phyloP scores from a whole-genome alignment of 2,113 vertebrate species.

The Phaethornis superciliosus region DNA sequence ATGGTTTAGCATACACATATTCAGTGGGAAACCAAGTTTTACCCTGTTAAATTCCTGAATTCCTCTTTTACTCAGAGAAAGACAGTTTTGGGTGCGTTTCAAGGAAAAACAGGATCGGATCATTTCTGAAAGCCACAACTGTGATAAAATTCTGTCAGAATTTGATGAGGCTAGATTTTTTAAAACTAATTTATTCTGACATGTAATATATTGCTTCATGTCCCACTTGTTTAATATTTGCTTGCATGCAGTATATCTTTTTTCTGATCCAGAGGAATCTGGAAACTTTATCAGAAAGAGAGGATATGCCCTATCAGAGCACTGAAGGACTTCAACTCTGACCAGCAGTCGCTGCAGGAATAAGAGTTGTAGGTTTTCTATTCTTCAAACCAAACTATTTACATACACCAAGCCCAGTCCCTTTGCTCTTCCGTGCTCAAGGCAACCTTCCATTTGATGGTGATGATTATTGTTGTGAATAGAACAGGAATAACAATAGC shows the following conservation, averaged over 20 bases:
- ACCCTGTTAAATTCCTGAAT: neutral
- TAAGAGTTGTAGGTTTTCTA: neutral
- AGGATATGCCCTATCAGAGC: neutral
- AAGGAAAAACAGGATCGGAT: neutral
- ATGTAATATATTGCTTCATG: neutral
- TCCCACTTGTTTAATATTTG: neutral
- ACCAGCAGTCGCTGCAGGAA: neutral
- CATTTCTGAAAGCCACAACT: neutral
- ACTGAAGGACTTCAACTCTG: neutral
- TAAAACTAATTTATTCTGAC: neutral
- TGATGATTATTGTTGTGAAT: neutral
- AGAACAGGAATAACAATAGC: neutral
- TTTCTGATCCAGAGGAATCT: neutral
- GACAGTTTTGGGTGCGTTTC: neutral
- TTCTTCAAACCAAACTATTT: neutral
- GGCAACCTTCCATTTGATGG: neutral
- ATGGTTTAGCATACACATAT: neutral
- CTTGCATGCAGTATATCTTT: neutral
- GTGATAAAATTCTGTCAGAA: neutral
- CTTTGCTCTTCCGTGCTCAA: neutral
- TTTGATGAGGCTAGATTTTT: neutral
- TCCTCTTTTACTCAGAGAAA: neutral
- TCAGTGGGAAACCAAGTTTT: neutral
- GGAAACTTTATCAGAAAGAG: neutral
- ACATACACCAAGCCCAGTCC: neutral